Percentiles rank a stretch among this genome's conserved stretches.
Conservation (phyloP, 2,888 invertebrate genomes). For the Orthosia incerta region DNA sequence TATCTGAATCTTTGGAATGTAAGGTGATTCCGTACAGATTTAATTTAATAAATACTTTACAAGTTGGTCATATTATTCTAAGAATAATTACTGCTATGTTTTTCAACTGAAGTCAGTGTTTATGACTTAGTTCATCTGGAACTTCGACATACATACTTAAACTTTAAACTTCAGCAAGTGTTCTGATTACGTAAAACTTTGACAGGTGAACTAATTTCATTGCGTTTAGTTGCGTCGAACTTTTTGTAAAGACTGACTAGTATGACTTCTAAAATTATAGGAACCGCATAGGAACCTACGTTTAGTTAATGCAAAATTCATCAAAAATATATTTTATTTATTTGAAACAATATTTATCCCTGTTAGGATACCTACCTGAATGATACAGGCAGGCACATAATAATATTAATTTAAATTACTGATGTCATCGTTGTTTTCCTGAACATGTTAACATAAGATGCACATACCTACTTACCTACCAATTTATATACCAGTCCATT, state of each 20-base stretch:
- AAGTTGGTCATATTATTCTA: background rate
- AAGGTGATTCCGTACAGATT: background rate
- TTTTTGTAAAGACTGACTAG: background rate
- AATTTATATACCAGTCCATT: conserved; percentile 4
- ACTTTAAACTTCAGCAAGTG: too few relatives aligned
- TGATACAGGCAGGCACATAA: conserved; percentile 3
- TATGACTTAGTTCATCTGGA: background rate
- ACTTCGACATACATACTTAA: background rate
- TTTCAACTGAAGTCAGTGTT: background rate
- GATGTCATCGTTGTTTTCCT: conserved; percentile 49
- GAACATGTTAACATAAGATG: conserved; percentile 32
- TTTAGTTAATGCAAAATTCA: background rate
- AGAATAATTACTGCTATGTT: background rate
- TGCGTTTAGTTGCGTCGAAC: background rate
- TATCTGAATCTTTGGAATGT: conserved; percentile 22
- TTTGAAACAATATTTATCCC: conserved; percentile 21
- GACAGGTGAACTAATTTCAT: background rate
- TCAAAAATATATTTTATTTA: conserved; percentile 16
- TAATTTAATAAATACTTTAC: conserved; percentile 1
- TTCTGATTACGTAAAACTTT: background rate
- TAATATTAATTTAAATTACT: conserved; percentile 12
- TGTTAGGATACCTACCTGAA: conserved; percentile 16
- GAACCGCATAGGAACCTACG: background rate
- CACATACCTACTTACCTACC: conserved; percentile 8
- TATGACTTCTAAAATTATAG: background rate